Percentiles rank a stretch among this genome's conserved stretches.
Conservation (phyloP, 35 echinoderm and acorn worm species). For the Ophioderma brevispina region DNA sequence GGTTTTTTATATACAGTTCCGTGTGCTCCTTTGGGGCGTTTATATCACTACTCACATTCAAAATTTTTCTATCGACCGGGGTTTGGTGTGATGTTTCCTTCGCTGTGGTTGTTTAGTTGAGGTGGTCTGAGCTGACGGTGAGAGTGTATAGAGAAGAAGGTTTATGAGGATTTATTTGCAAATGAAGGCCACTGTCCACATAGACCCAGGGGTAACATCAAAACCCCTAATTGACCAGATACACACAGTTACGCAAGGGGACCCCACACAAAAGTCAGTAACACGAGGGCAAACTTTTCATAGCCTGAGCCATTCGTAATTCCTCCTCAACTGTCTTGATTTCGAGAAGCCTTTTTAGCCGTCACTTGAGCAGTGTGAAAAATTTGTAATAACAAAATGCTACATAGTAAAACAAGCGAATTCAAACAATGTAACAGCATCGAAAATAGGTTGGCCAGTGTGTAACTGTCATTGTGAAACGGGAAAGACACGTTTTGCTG, state of each 20-base stretch:
- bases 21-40: no score
- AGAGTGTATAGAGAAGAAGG: not conserved
- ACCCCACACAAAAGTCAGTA: not conserved
- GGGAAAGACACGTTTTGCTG: not conserved
- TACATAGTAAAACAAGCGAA: conserved; percentile 25
- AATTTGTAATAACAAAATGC: conserved; percentile 36
- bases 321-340: not conserved
- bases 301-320: not conserved
- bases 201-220: not conserved
- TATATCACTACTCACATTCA: no score
- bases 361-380: conserved; percentile 18
- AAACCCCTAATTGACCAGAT: not conserved
- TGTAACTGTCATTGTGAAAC: not conserved
- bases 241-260: not conserved
- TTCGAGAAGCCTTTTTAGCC: not conserved
- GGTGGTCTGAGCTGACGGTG: not conserved
- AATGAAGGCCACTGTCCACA: not conserved
- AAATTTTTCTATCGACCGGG: no score
- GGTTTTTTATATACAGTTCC: no score
- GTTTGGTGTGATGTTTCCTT: no score
- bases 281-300: not conserved
- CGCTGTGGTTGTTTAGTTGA: not conserved
- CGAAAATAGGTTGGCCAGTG: not conserved
- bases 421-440: not conserved
- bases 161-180: not conserved